Evolutionary conservation across 2,888 invertebrate genomes (phyloP).

Genomic region (Operophtera brumata): DNA sequence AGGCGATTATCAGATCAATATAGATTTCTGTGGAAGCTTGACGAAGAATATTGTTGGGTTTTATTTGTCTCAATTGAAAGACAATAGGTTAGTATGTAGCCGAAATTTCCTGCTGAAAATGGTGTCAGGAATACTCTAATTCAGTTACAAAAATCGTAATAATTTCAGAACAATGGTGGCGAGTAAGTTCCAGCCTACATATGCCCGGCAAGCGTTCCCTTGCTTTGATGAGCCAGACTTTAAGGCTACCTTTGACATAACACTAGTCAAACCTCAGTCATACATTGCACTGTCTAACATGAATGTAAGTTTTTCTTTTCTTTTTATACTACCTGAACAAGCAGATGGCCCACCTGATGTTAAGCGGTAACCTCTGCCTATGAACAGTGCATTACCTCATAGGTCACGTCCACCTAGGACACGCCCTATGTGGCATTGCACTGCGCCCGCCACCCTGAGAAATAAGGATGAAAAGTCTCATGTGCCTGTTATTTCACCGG

Average conservation of each 20-base stretch:
- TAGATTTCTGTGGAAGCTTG: slow-evolving; percentile 84
- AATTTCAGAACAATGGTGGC: slow-evolving; percentile 88
- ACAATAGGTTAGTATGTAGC: slow-evolving; percentile 59
- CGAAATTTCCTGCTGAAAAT: background rate
- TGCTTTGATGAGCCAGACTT: slow-evolving; percentile 97
- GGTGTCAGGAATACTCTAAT: background rate
- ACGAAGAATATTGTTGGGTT: slow-evolving; percentile 86
- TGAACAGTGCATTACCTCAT: too few relatives aligned
- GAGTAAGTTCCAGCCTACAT: slow-evolving; percentile 97
- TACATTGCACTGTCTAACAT: slow-evolving; percentile 93
- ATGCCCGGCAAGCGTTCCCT: slow-evolving; percentile 95
- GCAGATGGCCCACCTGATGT: too few relatives aligned
- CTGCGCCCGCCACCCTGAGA: too few relatives aligned
- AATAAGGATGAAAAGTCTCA: too few relatives aligned
- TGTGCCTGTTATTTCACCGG: too few relatives aligned
- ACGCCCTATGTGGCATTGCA: too few relatives aligned
- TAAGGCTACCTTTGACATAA: slow-evolving; percentile 92
- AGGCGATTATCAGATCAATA: slow-evolving; percentile 75
- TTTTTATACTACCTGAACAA: too few relatives aligned
- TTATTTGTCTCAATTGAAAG: slow-evolving; percentile 84
- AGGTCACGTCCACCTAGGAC: too few relatives aligned
- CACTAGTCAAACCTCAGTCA: slow-evolving; percentile 85
- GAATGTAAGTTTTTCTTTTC: slow-evolving; percentile 80
- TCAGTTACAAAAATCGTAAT: background rate
- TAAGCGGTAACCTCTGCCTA: too few relatives aligned